Conservation (phyloP, 2,113 vertebrate species). For the Zosterops hypoxanthus region DNA sequence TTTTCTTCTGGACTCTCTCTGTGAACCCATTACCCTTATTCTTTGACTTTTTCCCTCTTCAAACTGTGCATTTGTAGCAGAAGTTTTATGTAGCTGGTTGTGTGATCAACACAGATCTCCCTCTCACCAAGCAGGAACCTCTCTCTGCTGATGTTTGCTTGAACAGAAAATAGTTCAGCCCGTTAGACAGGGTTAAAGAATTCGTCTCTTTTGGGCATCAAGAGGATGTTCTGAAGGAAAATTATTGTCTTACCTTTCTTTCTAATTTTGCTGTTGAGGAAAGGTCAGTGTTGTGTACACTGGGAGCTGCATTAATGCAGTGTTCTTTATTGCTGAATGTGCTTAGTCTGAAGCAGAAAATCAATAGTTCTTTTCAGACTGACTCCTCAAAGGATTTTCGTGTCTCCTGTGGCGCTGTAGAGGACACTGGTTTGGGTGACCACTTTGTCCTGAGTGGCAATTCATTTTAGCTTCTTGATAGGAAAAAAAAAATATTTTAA, state of each 20-base stretch:
- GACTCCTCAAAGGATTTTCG: not conserved
- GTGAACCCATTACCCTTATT: not conserved
- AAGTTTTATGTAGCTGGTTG: not conserved
- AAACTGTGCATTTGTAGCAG: not conserved
- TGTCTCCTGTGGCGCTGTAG: not conserved
- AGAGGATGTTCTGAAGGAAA: not conserved
- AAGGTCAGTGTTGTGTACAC: not conserved
- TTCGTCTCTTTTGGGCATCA: not conserved
- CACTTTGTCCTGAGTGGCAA: not conserved
- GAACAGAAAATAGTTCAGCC: not conserved
- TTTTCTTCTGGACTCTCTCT: not conserved
- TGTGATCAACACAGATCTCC: not conserved
- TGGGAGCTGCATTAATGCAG: not conserved
- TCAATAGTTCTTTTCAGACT: not conserved
- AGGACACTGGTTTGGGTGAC: not conserved
- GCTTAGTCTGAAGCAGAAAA: conserved; percentile 12
- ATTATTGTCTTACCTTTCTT: not conserved
- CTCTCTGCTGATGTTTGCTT: not conserved
- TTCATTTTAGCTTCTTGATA: not conserved
- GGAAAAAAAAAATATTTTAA: not conserved
- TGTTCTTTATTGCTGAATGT: not conserved
- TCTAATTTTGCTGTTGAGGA: not conserved
- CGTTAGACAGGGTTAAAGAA: not conserved
- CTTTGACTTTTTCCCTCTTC: not conserved
- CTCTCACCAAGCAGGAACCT: not conserved